Evolutionary conservation across 2,888 invertebrate genomes (phyloP).

Genomic region (Rhabditophanes sp.): DNA sequence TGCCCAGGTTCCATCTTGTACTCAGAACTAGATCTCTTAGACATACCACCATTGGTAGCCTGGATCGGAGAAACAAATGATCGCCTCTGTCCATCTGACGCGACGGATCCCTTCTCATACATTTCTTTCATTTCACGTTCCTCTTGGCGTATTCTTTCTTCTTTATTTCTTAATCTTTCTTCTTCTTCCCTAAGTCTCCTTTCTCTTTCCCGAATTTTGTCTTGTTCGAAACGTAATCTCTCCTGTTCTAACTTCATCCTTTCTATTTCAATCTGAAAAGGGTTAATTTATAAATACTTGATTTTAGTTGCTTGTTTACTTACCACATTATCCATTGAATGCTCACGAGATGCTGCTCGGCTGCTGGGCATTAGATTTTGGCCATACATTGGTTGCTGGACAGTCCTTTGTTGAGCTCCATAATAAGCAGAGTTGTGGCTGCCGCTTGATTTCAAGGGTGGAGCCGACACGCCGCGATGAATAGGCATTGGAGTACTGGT

Average conservation of each 20-base stretch:
- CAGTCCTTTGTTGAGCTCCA: conserved; percentile 11
- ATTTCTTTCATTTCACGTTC: conserved; percentile 2
- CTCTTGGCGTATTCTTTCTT: conserved; percentile 2
- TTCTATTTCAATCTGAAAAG: conserved; percentile 38
- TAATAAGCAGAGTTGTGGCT: conserved; percentile 3
- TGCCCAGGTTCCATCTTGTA: too few relatives aligned
- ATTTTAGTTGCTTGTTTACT: conserved; percentile 5
- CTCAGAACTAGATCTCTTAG: too few relatives aligned
- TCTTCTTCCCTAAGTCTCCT: conserved; percentile 31
- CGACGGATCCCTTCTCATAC: not conserved
- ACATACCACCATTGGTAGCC: not conserved
- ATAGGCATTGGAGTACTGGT: conserved; percentile 17
- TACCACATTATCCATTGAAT: conserved; percentile 20
- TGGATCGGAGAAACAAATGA: not conserved
- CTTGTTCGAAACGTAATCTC: conserved; percentile 37
- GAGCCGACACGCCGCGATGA: conserved; percentile 24
- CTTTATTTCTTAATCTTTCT: conserved; percentile 16
- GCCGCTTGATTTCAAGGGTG: conserved; percentile 3
- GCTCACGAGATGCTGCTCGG: conserved; percentile 12
- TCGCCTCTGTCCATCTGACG: not conserved
- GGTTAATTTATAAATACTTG: conserved; percentile 2
- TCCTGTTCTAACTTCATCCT: conserved; percentile 38
- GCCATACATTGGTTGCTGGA: conserved; percentile 15
- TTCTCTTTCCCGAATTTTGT: conserved; percentile 36
- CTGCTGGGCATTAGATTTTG: conserved; percentile 15